Evolutionary conservation across 2,888 invertebrate species (phyloP).

Genomic region (Andrena marginata): DNA sequence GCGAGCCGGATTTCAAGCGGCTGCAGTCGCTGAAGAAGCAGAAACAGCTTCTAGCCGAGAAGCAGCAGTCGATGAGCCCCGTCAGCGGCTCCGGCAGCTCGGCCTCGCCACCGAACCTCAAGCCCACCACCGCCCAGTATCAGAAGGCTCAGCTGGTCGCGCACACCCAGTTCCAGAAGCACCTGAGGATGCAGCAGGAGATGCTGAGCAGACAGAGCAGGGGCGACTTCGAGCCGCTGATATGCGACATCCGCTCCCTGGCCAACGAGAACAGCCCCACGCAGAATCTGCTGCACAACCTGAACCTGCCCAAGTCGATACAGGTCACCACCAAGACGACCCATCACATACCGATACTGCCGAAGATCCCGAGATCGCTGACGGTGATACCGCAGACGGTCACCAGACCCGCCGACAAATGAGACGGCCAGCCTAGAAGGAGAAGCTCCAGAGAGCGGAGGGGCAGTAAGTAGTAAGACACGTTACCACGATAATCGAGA

Average conservation of each 20-base stretch:
- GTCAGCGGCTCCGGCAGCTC: slow-evolving; percentile 49
- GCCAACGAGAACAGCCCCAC: slow-evolving; percentile 82
- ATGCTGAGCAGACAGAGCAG: slow-evolving; percentile 82
- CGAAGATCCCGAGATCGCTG: slow-evolving; percentile 92
- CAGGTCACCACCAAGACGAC: slow-evolving; percentile 82
- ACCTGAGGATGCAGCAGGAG: slow-evolving; percentile 83
- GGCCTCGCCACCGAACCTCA: slow-evolving; percentile 64
- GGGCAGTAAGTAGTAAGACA: slow-evolving; percentile 63
- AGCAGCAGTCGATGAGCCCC: slow-evolving; percentile 57
- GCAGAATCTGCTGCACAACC: slow-evolving; percentile 81
- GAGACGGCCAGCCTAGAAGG: slow-evolving; percentile 30
- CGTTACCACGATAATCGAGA: slow-evolving; percentile 21
- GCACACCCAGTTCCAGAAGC: slow-evolving; percentile 82
- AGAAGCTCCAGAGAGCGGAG: slow-evolving; percentile 1
- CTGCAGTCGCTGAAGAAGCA: slow-evolving; percentile 86
- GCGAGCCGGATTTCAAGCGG: slow-evolving; percentile 92
- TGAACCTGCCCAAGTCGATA: slow-evolving; percentile 83
- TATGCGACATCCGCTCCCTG: slow-evolving; percentile 83
- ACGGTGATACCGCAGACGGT: slow-evolving; percentile 92
- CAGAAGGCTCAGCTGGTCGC: slow-evolving; percentile 76
- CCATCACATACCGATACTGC: slow-evolving; percentile 87
- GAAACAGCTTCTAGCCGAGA: slow-evolving; percentile 82
- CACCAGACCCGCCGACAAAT: slow-evolving; percentile 78
- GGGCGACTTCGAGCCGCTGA: slow-evolving; percentile 83
- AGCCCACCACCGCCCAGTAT: slow-evolving; percentile 59